These are phyloP conservation scores for Galerucella calmariensis DNA, from an alignment of 2,888 invertebrate species.

Conservation along the genomic window DNA sequence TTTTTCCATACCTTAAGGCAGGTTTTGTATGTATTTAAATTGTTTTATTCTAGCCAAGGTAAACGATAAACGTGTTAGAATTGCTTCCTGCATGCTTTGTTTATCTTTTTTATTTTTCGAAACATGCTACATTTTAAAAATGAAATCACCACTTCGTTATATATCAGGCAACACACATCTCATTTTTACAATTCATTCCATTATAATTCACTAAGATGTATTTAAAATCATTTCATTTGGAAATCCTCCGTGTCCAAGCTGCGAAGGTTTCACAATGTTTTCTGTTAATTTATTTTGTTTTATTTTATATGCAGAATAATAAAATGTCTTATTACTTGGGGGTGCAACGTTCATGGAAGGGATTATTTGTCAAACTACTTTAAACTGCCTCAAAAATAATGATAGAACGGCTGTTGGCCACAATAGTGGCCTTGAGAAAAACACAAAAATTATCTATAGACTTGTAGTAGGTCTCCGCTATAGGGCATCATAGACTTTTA, in stretches of 20 bases:
- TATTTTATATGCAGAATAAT: slow-evolving; percentile 6
- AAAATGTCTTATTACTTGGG: not conserved
- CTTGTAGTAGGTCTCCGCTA: too few relatives aligned
- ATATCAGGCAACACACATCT: slow-evolving; percentile 53
- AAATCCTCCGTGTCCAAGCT: slow-evolving; percentile 33
- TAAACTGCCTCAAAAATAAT: too few relatives aligned
- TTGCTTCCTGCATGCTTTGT: slow-evolving; percentile 59
- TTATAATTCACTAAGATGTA: slow-evolving; percentile 36
- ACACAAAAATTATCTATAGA: too few relatives aligned
- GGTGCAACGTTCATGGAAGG: not conserved
- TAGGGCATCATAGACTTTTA: too few relatives aligned
- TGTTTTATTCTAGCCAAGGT: slow-evolving; percentile 35
- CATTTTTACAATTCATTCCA: slow-evolving; percentile 38
- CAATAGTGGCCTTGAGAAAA: too few relatives aligned
- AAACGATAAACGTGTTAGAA: slow-evolving; percentile 50
- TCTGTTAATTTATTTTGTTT: slow-evolving; percentile 32
- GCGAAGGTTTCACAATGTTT: slow-evolving; percentile 33
- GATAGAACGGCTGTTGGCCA: too few relatives aligned
- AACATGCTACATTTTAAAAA: slow-evolving; percentile 51
- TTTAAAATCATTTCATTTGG: slow-evolving; percentile 23
- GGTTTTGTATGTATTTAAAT: too few relatives aligned
- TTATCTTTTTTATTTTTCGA: slow-evolving; percentile 48
- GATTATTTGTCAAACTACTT: not conserved
- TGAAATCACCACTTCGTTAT: slow-evolving; percentile 52
- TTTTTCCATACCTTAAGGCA: too few relatives aligned